Percentiles rank a stretch among this genome's conserved stretches.
Evolutionary conservation across 92 coral and sea anemone species (phyloP).

Genomic region (Paramuricea clavata): DNA sequence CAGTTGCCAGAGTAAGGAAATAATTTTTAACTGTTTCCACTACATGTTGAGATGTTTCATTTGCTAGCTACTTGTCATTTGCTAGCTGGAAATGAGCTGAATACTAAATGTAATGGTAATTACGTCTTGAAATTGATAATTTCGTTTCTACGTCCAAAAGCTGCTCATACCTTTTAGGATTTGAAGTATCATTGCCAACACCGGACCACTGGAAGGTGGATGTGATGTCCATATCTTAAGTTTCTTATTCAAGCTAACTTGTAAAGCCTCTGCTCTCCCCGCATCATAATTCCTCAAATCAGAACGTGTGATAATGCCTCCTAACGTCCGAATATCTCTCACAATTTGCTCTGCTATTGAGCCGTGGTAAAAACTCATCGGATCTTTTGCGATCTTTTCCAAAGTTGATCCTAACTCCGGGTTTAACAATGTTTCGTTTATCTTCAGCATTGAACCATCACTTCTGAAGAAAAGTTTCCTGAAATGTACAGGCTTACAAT

Average conservation of each 20-base stretch:
- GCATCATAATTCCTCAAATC: slow-evolving; percentile 57
- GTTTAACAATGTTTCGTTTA: not conserved
- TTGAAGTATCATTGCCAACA: slow-evolving; percentile 78
- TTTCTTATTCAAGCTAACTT: slow-evolving; percentile 21
- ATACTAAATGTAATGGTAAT: no score
- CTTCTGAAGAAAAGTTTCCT: slow-evolving; percentile 13
- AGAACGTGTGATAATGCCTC: slow-evolving; percentile 55
- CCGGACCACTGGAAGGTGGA: slow-evolving; percentile 97
- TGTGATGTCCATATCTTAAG: slow-evolving; percentile 47
- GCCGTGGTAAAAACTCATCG: slow-evolving; percentile 65
- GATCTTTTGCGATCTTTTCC: slow-evolving; percentile 64
- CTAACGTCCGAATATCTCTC: slow-evolving; percentile 54
- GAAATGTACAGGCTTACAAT: not conserved
- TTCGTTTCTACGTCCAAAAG: no score
- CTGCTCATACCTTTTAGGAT: slow-evolving; percentile 80
- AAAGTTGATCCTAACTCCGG: slow-evolving; percentile 66
- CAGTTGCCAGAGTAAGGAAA: no score
- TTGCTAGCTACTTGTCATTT: no score
- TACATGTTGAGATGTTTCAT: no score
- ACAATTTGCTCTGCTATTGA: slow-evolving; percentile 56
- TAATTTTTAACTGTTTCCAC: no score
- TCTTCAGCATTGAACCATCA: not conserved
- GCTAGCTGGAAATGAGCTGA: no score
- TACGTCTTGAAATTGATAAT: no score
- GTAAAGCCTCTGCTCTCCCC: slow-evolving; percentile 5